Percentiles rank a stretch among this genome's conserved stretches.
Evolutionary conservation across 2,113 vertebrate species (phyloP).

Genomic region (Setophaga kirtlandii): DNA sequence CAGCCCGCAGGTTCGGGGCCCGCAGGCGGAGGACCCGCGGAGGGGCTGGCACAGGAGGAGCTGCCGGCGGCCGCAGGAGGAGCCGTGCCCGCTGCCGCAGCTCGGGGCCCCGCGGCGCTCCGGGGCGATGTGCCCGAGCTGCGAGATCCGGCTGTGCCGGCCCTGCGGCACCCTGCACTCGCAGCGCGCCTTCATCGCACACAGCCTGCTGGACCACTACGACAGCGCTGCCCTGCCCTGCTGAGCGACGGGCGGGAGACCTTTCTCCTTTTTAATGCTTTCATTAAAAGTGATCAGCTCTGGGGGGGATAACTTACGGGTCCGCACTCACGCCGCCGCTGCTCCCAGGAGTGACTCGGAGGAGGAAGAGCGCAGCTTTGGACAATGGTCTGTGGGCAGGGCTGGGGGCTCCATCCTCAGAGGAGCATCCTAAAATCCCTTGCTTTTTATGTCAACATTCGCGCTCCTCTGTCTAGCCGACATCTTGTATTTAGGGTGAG

Average conservation of each 20-base stretch:
- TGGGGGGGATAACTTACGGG: too few relatives aligned
- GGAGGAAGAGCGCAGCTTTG: too few relatives aligned
- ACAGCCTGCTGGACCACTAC: slow-evolving; percentile 74
- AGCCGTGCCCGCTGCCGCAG: background rate
- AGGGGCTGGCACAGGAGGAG: slow-evolving; percentile 2
- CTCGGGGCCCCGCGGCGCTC: background rate
- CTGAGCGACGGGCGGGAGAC: background rate
- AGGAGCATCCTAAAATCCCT: too few relatives aligned
- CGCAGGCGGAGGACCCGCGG: slow-evolving; percentile 15
- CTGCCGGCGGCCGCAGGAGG: slow-evolving; percentile 25
- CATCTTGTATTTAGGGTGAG: too few relatives aligned
- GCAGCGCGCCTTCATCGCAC: slow-evolving; percentile 65
- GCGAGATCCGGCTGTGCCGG: slow-evolving; percentile 57
- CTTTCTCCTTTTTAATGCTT: too few relatives aligned
- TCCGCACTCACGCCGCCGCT: too few relatives aligned
- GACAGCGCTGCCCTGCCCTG: background rate
- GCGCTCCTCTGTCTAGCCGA: too few relatives aligned
- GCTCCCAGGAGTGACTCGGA: too few relatives aligned
- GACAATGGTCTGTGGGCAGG: too few relatives aligned
- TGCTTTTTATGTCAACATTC: too few relatives aligned
- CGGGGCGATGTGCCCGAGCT: slow-evolving; percentile 64
- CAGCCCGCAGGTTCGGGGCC: slow-evolving; percentile 30
- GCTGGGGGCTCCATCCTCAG: too few relatives aligned
- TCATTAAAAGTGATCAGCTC: too few relatives aligned
- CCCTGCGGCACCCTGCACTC: slow-evolving; percentile 70